Evolutionary conservation across 2,797 vertebrate species (phyloP).

Genomic region (Acomys russatus): DNA sequence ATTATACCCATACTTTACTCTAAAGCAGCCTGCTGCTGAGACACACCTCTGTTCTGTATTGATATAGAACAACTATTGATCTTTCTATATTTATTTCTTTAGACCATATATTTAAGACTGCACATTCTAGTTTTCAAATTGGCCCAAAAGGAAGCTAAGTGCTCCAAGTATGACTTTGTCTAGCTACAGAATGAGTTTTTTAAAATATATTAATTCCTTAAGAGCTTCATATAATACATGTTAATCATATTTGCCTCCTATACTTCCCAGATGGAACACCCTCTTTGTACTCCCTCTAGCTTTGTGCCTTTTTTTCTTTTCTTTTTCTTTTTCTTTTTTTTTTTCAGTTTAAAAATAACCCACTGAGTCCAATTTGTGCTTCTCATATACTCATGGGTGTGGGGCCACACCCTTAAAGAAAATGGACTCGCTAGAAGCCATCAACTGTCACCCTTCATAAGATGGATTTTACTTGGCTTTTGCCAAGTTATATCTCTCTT

Average conservation of each 20-base stretch:
- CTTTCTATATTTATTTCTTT: background rate
- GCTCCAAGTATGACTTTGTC: background rate
- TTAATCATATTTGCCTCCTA: background rate
- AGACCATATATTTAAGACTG: background rate
- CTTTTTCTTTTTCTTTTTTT: background rate
- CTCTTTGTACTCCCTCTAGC: background rate
- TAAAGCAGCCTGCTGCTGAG: background rate
- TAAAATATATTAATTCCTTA: background rate
- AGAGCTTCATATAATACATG: background rate
- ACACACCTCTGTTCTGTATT: background rate
- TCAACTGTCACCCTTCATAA: too few relatives aligned
- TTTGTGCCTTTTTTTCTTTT: background rate
- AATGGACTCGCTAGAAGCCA: background rate
- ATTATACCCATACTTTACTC: background rate
- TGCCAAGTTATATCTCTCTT: background rate
- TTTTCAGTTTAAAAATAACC: background rate
- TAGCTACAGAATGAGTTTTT: background rate
- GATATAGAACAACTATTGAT: background rate
- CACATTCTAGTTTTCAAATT: slow-evolving; percentile 16
- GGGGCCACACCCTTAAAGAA: background rate
- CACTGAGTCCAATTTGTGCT: background rate
- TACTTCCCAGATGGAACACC: background rate
- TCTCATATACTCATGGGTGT: background rate
- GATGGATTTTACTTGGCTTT: background rate
- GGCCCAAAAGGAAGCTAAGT: background rate